phyloP scores from a whole-genome alignment of 2,888 invertebrate genomes.

The Hololepta plana region DNA sequence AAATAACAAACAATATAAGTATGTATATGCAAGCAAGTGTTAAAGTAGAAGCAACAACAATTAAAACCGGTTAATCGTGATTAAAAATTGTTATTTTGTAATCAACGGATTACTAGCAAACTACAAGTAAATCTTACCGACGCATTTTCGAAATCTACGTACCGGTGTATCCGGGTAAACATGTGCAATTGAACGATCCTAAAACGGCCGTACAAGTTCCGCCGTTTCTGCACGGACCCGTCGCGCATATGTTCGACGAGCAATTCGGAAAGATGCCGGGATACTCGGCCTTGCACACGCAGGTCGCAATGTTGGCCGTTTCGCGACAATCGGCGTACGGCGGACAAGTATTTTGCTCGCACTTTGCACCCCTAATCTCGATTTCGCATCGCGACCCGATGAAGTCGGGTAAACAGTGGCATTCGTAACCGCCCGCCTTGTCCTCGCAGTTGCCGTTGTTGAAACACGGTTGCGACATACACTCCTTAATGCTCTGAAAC shows the following conservation, averaged over 20 bases:
- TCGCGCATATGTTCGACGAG: conserved; percentile 39
- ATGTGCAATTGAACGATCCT: conserved; percentile 48
- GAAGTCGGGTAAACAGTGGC: conserved; percentile 35
- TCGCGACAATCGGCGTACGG: conserved; percentile 47
- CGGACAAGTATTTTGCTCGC: conserved; percentile 38
- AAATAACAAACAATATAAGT: conserved; percentile 10
- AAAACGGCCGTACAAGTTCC: conserved; percentile 42
- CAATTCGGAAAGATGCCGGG: conserved; percentile 40
- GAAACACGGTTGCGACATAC: conserved; percentile 38
- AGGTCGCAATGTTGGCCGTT: conserved; percentile 30
- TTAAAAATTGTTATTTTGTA: no score
- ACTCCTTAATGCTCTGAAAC: conserved; percentile 33
- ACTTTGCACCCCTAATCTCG: conserved; percentile 20
- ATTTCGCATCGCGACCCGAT: conserved; percentile 34
- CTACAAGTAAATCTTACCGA: no score
- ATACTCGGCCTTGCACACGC: conserved; percentile 48
- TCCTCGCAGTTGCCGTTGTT: conserved; percentile 43
- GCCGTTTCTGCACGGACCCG: conserved; percentile 56
- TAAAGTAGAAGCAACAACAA: conserved; percentile 9
- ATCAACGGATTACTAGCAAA: no score
- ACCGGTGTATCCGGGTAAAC: conserved; percentile 55
- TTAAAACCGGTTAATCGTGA: conserved; percentile 9
- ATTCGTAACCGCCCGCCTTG: conserved; percentile 34
- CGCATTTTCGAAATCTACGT: conserved; percentile 12
- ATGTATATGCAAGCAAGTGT: conserved; percentile 13